Base-by-base conservation (phyloP, 2,113 vertebrate species). In the Leptodactylus fuscus region DNA sequence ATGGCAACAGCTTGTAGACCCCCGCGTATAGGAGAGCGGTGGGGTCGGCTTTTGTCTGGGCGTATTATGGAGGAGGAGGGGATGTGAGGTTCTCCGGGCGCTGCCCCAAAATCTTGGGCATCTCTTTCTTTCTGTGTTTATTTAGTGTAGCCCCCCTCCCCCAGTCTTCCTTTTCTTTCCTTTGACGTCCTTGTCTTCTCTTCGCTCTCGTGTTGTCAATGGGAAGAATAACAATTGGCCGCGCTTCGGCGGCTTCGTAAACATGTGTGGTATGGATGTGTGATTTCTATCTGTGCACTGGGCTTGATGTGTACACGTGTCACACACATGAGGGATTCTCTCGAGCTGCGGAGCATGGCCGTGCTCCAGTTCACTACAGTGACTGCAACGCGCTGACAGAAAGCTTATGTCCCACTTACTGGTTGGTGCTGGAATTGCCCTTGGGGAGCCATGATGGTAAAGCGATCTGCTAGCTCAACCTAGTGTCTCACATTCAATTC, bases 41-140 rank as follows among this genome's bases (percentile, higher is more conserved):
- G 74, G 75, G 83, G 75, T 70, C 58, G 69, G 46, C 62, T 44
- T 55, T 85, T 83, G 51, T 74, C 49, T 74, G 46, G 46, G 71
- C 70, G 75, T 53, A 27, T 44, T 74, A 32, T n/a, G 15, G 22
- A 70, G 76, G 48, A 79, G 22, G 46, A 36, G 75, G 62, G 46
- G 18, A 24, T 34, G 60, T 10, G 53, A 62, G 46, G 46, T 29
- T 29, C 12, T 65, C 75, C 44, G 48, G 75, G 60, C 83, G 41
- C 32, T 44, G 60, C 75, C 75, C 46, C 69, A 83, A 41, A 51
- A 83, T 60, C 81, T 41, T 32, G 18, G 12, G 9, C 51, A 53
- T 51, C 34, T 60, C 69, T 36, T 41, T 41, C 36, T 44, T 16
- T 13, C 20, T 3, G 20, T 55, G 15, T n/a, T 75, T 60, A 29